A percentile compares a stretch with the other conserved stretches of the same genome.
Evolutionary conservation across 2,797 vertebrate species (phyloP).

Genomic region (Gymnoscopelus microlampas): DNA sequence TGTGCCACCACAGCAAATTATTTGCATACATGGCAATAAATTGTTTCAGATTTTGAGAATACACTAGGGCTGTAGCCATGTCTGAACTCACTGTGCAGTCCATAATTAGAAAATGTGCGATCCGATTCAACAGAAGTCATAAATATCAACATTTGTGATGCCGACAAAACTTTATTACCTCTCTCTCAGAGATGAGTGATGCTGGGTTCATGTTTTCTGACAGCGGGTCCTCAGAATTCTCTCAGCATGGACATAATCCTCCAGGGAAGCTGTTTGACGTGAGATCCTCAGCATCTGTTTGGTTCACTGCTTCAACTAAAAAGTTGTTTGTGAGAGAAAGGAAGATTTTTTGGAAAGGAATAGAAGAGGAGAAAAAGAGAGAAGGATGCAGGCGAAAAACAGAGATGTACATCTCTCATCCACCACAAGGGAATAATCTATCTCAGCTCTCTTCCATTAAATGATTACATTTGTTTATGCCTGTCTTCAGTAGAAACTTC

Average conservation of each 20-base stretch:
- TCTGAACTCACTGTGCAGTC: not conserved
- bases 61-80: not conserved
- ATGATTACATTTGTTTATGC: conserved; percentile 17
- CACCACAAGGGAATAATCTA: conserved; percentile 12
- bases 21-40: too few species aligned
- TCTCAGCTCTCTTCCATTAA: conserved; percentile 65
- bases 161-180: too few species aligned
- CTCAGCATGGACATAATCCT: not conserved
- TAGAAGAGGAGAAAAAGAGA: not conserved
- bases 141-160: not conserved
- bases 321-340: not conserved
- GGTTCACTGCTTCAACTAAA: not conserved
- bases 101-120: not conserved
- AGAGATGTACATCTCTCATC: not conserved
- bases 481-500: conserved; percentile 18
- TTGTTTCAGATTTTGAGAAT: not conserved
- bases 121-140: not conserved
- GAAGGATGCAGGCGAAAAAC: not conserved
- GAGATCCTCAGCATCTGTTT: not conserved
- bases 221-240: not conserved
- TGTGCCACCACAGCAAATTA: too few species aligned
- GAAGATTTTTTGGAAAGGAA: too few species aligned
- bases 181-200: not conserved
- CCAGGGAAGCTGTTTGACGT: not conserved
- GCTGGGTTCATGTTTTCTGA: not conserved